Conservation (phyloP, 64 coral and sea anemone genomes). For the Montipora capricornis region DNA sequence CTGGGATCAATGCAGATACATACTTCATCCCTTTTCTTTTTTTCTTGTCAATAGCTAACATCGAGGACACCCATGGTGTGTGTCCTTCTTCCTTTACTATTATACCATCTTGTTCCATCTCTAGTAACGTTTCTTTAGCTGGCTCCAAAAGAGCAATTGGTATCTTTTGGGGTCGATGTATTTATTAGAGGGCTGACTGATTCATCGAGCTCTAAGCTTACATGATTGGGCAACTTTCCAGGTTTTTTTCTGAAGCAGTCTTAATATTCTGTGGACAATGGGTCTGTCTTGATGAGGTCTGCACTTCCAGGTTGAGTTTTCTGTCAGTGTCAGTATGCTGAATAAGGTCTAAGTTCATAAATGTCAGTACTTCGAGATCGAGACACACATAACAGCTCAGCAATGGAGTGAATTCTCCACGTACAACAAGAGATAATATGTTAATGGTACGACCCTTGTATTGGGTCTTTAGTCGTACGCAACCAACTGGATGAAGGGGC, state of each 20-base stretch:
- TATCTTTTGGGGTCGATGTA: slow-evolving; percentile 60
- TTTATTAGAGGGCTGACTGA: neutral
- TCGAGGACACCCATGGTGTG: slow-evolving; percentile 49
- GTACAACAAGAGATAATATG: slow-evolving; percentile 65
- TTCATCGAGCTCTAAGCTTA: slow-evolving; percentile 57
- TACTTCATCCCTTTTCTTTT: slow-evolving; percentile 33
- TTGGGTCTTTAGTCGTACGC: slow-evolving; percentile 10
- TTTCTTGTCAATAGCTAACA: slow-evolving; percentile 64
- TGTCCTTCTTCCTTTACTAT: slow-evolving; percentile 65
- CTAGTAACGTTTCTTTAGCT: slow-evolving; percentile 33
- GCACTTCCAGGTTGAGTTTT: too few relatives aligned
- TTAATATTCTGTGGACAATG: slow-evolving; percentile 48
- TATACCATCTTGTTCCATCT: slow-evolving; percentile 70
- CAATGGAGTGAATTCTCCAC: slow-evolving; percentile 61
- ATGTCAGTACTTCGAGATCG: slow-evolving; percentile 45
- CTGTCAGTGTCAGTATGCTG: too few relatives aligned
- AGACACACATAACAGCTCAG: slow-evolving; percentile 69
- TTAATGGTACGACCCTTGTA: slow-evolving; percentile 10
- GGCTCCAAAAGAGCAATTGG: slow-evolving; percentile 44
- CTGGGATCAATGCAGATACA: slow-evolving; percentile 51
- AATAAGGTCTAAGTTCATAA: slow-evolving; percentile 47
- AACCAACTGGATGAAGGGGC: slow-evolving; percentile 24
- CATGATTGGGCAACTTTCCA: slow-evolving; percentile 54
- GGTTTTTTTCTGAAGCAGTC: slow-evolving; percentile 64
- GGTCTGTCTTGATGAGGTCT: neutral